These are phyloP conservation scores for Diachasma alloeum DNA, from an alignment of 1,140 invertebrate genomes.

Conservation along the genomic window DNA sequence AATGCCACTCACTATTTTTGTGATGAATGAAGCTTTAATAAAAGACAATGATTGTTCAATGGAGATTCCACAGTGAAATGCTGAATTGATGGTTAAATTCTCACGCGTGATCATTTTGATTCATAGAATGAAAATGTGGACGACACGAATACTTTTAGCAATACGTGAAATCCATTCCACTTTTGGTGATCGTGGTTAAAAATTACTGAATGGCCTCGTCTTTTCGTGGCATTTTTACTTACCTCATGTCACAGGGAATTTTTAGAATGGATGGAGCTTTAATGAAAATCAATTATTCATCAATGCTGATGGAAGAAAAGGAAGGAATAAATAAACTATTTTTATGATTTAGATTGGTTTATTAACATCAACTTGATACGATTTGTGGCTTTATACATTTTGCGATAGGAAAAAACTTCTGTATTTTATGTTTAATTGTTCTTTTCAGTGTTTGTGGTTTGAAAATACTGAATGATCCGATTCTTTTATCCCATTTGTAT, in stretches of 20 bases:
- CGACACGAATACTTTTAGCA: background rate
- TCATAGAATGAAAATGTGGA: background rate
- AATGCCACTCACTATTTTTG: background rate
- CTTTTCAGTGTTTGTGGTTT: too few relatives aligned
- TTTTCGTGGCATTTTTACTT: too few relatives aligned
- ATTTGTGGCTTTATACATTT: too few relatives aligned
- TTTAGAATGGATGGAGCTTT: too few relatives aligned
- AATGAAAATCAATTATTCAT: too few relatives aligned
- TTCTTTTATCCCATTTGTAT: background rate
- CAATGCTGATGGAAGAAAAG: too few relatives aligned
- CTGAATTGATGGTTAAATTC: background rate
- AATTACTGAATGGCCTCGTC: too few relatives aligned
- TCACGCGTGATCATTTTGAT: background rate
- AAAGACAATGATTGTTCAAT: background rate
- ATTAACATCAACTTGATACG: too few relatives aligned
- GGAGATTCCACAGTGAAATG: background rate
- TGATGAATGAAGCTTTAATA: background rate
- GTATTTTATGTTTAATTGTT: background rate
- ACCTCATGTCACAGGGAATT: too few relatives aligned
- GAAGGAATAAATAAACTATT: too few relatives aligned
- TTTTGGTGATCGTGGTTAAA: background rate
- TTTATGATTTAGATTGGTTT: too few relatives aligned
- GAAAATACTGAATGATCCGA: background rate
- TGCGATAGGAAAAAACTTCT: background rate
- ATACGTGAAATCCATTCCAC: too few relatives aligned